These are phyloP conservation scores for Periparus ater DNA, from an alignment of 2,797 vertebrate genomes.

Conservation along the genomic window DNA sequence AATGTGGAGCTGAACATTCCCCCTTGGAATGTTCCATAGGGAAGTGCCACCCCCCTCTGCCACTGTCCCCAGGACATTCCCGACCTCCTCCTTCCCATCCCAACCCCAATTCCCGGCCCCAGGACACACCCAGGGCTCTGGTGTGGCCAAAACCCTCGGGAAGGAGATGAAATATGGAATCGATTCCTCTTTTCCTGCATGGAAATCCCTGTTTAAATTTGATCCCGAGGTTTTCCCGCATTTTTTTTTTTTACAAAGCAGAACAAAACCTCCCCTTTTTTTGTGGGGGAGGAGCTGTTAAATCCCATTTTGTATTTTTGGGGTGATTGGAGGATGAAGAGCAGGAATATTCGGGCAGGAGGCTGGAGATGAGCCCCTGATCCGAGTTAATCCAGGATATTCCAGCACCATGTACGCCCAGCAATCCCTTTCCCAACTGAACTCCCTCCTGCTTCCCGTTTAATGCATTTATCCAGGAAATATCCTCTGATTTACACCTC, in stretches of 20 bases:
- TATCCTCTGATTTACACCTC: neutral
- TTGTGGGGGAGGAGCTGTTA: neutral
- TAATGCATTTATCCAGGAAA: neutral
- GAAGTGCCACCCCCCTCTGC: neutral
- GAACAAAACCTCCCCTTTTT: neutral
- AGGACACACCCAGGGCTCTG: accelerated
- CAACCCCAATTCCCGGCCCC: accelerated
- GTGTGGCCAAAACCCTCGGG: accelerated
- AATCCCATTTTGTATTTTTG: accelerated
- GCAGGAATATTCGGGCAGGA: neutral
- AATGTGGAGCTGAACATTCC: neutral
- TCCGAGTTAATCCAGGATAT: accelerated
- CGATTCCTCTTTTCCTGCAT: accelerated
- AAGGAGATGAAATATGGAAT: neutral
- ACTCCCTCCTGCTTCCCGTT: neutral
- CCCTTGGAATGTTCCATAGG: accelerated
- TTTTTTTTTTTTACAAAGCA: neutral
- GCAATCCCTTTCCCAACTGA: neutral
- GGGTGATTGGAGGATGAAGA: accelerated
- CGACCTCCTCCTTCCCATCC: accelerated
- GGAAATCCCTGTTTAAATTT: accelerated
- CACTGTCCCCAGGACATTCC: neutral
- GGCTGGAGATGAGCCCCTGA: neutral
- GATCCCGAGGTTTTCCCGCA: accelerated
- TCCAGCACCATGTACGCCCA: neutral